These are phyloP conservation scores for Oscarella lobularis DNA, from an alignment of 37 sponge, comb jelly and placozoan species.

Conservation along the genomic window DNA sequence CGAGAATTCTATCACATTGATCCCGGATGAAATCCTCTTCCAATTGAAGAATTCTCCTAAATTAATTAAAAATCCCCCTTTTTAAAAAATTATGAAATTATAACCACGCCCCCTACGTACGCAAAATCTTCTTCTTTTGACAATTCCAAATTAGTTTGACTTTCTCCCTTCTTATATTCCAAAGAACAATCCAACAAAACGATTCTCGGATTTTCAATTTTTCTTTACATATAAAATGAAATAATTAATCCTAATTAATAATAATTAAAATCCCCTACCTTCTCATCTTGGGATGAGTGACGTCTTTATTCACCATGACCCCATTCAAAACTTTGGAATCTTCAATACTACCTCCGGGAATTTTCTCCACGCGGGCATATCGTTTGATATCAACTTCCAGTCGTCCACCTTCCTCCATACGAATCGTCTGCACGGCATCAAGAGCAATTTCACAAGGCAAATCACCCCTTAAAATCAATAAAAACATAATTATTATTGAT, in stretches of 20 bases:
- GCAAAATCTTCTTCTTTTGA: constrained; percentile 7
- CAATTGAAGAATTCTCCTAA: constrained; percentile 61
- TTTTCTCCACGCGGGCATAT: constrained; percentile 87
- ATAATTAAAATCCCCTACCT: constrained; percentile 25
- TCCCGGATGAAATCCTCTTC: constrained; percentile 83
- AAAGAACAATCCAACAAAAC: constrained; percentile 83
- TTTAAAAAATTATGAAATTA: background rate
- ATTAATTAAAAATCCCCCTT: constrained; percentile 9
- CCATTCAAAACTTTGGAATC: constrained; percentile 81
- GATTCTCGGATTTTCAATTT: constrained; percentile 85
- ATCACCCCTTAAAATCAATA: constrained; percentile 37
- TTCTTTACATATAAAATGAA: constrained; percentile 18
- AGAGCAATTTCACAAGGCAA: constrained; percentile 87
- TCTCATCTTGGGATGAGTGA: constrained; percentile 88
- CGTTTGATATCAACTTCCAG: constrained; percentile 96
- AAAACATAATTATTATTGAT: background rate
- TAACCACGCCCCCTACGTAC: background rate
- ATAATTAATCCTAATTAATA: background rate
- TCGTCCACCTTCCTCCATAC: constrained; percentile 45
- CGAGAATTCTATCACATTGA: constrained; percentile 85
- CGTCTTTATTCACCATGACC: constrained; percentile 93
- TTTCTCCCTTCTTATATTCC: constrained; percentile 99
- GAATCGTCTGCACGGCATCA: constrained; percentile 78
- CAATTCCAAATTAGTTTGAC: constrained; percentile 31
- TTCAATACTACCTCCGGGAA: constrained; percentile 87